Conservation (phyloP, 2,888 invertebrate genomes). For the Melipona beecheii region DNA sequence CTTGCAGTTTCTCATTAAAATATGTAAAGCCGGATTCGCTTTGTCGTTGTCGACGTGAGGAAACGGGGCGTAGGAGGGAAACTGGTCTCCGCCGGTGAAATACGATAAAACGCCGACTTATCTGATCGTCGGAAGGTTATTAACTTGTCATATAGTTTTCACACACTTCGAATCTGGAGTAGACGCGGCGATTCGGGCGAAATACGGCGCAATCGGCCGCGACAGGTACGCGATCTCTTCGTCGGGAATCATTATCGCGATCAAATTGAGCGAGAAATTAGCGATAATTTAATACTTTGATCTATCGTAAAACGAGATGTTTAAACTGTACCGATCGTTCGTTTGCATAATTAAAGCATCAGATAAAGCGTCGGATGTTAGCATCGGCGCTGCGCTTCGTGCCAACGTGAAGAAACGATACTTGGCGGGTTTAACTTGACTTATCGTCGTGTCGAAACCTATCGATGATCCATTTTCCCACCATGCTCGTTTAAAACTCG, state of each 20-base stretch:
- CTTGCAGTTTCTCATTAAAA: slow-evolving; percentile 53
- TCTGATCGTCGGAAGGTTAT: slow-evolving; percentile 73
- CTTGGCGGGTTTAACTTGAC: too few species aligned
- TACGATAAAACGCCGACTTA: slow-evolving; percentile 69
- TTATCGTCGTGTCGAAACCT: not conserved
- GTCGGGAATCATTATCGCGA: slow-evolving; percentile 37
- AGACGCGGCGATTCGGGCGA: slow-evolving; percentile 24
- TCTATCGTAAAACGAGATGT: slow-evolving; percentile 1
- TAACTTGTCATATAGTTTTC: slow-evolving; percentile 73
- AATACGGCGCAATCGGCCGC: slow-evolving; percentile 9
- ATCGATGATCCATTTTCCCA: not conserved
- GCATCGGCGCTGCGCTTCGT: not conserved
- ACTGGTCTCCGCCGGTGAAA: slow-evolving; percentile 54
- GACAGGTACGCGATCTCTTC: slow-evolving; percentile 3
- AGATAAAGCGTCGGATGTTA: too few species aligned
- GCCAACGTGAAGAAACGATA: not conserved
- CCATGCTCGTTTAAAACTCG: too few species aligned
- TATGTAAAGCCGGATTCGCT: slow-evolving; percentile 58
- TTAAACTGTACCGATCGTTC: not conserved
- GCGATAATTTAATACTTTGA: slow-evolving; percentile 39
- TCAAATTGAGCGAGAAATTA: slow-evolving; percentile 28
- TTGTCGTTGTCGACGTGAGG: slow-evolving; percentile 54
- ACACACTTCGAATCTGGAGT: slow-evolving; percentile 41
- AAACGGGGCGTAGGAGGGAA: slow-evolving; percentile 66
- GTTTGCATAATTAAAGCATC: not conserved